Base-by-base conservation (phyloP, 1,140 invertebrate genomes). In the Apis florea region DNA sequence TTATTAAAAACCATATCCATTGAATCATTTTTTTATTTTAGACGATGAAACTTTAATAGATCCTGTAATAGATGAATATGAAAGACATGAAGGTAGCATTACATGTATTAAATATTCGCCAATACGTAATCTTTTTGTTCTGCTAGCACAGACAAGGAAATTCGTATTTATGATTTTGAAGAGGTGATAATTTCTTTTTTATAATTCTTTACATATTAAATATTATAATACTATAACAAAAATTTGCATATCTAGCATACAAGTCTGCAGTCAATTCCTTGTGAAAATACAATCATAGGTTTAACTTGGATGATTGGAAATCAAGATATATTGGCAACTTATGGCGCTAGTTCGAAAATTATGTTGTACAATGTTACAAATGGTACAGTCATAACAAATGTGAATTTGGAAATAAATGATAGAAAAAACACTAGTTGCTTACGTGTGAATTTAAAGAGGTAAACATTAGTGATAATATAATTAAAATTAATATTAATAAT, bases 391-490 rank as follows among this genome's bases (percentile, higher is more conserved):
- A 71, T 91, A 15, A 81, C 79, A 5, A 89, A 90, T 56, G 69
- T 88, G 11, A 88, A 92, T 80, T 84, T 94, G 10, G 84, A 93
- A 59, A 87, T 88, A 2, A 85, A 88, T 15, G 79, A 86, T 12
- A 89, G 90, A 69, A 81, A 90, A 76, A 92, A 91, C 75, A 87
- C 91, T 9, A 92, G 89, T 61, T 92, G 90, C 31, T 66, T 94
- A 54, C 85, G 87, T 71, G 90, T 94, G n/a, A 93, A 93, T 89
- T 83, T 88, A 10, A 93, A 92, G 73, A 91, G 90, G 93, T 93
- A 84, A 12, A 75, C 26, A 40, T 47, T 11, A 2, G 12, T 12
- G 24, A 26, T 26, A n/a, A 0, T 40, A 40, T 40, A 40, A 40
- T 31, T 40, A 40, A 0, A 5, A 5, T 40, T 6, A 40, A 40